These are phyloP conservation scores for Dendrocincla fuliginosa DNA, from an alignment of 2,797 vertebrate genomes.

Conservation along the genomic window DNA sequence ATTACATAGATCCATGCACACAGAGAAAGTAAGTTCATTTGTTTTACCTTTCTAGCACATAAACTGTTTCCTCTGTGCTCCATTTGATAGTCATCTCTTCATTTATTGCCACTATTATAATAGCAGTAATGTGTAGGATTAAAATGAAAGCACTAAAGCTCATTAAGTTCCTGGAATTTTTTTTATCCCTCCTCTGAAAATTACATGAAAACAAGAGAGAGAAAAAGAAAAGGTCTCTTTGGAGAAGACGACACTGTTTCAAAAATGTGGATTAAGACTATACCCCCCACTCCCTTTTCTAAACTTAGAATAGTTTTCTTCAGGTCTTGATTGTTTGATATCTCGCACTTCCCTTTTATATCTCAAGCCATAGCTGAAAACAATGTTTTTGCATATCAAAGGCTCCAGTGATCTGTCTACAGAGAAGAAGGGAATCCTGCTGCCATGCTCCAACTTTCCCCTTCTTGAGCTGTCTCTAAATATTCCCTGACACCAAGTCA, in stretches of 20 bases:
- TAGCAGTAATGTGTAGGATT: slow-evolving; percentile 66
- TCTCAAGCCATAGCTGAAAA: slow-evolving; percentile 75
- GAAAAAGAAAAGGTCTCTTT: slow-evolving; percentile 70
- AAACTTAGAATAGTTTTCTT: slow-evolving; percentile 70
- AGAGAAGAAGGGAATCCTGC: slow-evolving; percentile 73
- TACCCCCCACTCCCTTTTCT: slow-evolving; percentile 57
- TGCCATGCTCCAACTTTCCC: slow-evolving; percentile 62
- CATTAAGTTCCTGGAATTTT: slow-evolving; percentile 77
- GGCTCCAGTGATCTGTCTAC: slow-evolving; percentile 75
- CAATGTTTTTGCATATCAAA: slow-evolving; percentile 83
- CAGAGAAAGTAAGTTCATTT: slow-evolving; percentile 17
- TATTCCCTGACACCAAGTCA: slow-evolving; percentile 67
- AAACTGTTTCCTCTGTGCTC: slow-evolving; percentile 54
- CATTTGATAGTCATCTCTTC: slow-evolving; percentile 67
- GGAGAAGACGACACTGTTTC: slow-evolving; percentile 69
- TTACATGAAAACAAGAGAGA: slow-evolving; percentile 74
- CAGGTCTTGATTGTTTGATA: slow-evolving; percentile 77
- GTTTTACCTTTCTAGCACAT: slow-evolving; percentile 57
- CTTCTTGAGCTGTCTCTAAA: slow-evolving; percentile 63
- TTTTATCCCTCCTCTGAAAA: slow-evolving; percentile 70
- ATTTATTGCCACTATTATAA: slow-evolving; percentile 62
- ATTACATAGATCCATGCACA: not conserved
- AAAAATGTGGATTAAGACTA: slow-evolving; percentile 75
- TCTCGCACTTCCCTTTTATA: slow-evolving; percentile 76
- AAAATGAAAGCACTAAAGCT: slow-evolving; percentile 72